These are phyloP conservation scores for Pyrrhia umbra DNA, from an alignment of 2,888 invertebrate species.

Conservation along the genomic window DNA sequence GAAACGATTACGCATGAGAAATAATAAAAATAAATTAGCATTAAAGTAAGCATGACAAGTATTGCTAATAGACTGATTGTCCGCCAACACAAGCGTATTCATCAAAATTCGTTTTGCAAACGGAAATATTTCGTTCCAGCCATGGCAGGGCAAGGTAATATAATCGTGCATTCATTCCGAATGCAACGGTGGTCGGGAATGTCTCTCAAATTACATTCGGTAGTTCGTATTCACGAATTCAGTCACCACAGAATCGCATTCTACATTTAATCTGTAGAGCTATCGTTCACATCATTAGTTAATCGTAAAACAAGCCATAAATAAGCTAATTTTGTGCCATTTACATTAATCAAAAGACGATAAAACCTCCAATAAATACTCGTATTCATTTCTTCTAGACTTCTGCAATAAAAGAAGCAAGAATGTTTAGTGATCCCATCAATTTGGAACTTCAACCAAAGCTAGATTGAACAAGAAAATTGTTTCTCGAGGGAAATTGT, in stretches of 20 bases:
- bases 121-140: conserved; percentile 39
- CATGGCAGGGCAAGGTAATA: conserved; percentile 27
- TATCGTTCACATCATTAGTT: neutral
- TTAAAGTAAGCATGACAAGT: conserved; percentile 28
- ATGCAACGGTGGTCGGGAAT: conserved; percentile 29
- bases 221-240: conserved; percentile 23
- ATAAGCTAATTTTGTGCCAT: neutral
- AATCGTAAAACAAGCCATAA: neutral
- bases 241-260: conserved; percentile 12
- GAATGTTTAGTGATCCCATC: neutral
- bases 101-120: conserved; percentile 46
- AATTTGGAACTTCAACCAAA: conserved; percentile 8
- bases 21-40: conserved; percentile 23
- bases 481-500: conserved; percentile 35
- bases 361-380: conserved; percentile 1
- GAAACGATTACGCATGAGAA: conserved; percentile 28
- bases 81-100: conserved; percentile 35
- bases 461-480: conserved; percentile 10
- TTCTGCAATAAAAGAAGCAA: conserved; percentile 9
- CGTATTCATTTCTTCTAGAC: neutral
- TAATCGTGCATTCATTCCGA: conserved; percentile 44
- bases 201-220: conserved; percentile 37
- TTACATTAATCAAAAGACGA: neutral
- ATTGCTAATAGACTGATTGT: conserved; percentile 32
- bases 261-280: neutral